phyloP scores from a whole-genome alignment of 2,797 vertebrate genomes.

The Taeniopygia guttata region DNA sequence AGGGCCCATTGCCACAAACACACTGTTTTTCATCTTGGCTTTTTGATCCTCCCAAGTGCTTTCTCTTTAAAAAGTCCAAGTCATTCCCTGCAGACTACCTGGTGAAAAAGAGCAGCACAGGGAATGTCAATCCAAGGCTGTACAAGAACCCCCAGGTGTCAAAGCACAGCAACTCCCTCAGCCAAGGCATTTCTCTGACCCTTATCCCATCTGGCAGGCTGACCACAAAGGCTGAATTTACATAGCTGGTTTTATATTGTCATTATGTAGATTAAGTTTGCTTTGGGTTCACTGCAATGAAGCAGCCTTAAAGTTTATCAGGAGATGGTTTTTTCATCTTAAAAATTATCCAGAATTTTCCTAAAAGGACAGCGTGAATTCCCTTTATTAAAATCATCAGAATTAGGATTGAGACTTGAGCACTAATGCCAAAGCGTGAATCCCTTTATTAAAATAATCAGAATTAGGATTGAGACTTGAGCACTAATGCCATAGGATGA shows the following conservation, averaged over 20 bases:
- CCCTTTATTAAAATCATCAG: background rate
- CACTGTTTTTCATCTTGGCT: background rate
- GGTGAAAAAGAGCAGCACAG: background rate
- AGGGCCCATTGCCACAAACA: background rate
- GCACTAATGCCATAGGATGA: background rate
- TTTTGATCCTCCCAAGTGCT: background rate
- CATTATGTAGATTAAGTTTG: background rate
- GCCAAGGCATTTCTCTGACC: background rate
- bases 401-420: background rate
- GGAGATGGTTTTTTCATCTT: background rate
- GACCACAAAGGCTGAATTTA: background rate
- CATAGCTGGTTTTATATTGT: background rate
- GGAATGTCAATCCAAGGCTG: rapidly evolving
- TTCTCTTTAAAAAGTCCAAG: background rate
- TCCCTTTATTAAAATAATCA: background rate
- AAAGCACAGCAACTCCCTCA: background rate
- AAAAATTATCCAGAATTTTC: background rate
- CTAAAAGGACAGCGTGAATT: background rate
- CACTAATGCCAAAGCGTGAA: background rate
- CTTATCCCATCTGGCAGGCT: background rate
- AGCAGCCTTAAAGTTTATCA: background rate
- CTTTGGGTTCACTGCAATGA: background rate
- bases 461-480: background rate
- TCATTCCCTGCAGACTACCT: too few relatives aligned
- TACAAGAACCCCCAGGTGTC: background rate